These are phyloP conservation scores for Clistopyga incitator DNA, from an alignment of 2,888 invertebrate genomes.

Conservation along the genomic window DNA sequence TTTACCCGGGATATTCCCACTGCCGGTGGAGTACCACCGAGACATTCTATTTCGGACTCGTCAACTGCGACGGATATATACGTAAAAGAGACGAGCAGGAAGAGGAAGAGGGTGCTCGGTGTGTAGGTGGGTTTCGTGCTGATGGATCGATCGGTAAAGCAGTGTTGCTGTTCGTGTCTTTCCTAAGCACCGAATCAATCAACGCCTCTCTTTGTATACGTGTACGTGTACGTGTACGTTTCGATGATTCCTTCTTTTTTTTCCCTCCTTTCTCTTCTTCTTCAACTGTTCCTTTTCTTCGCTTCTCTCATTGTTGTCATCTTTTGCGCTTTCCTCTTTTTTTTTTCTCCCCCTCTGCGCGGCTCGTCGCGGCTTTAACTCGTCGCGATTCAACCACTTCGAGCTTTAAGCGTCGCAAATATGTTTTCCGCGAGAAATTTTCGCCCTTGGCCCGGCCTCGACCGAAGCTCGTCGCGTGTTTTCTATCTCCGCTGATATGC, in stretches of 20 bases:
- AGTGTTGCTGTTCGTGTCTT: slow-evolving; percentile 67
- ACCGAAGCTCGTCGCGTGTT: slow-evolving; percentile 18
- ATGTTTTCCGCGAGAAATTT: slow-evolving; percentile 33
- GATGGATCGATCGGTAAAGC: slow-evolving; percentile 69
- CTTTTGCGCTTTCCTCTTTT: slow-evolving; percentile 4
- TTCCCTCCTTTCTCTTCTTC: slow-evolving; percentile 20
- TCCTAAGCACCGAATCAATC: slow-evolving; percentile 70
- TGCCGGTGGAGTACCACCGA: slow-evolving; percentile 27
- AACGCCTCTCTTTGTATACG: slow-evolving; percentile 60
- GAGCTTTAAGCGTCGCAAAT: slow-evolving; percentile 27
- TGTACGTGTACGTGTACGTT: slow-evolving; percentile 21
- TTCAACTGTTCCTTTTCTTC: slow-evolving; percentile 9
- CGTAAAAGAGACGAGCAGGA: slow-evolving; percentile 43
- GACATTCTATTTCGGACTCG: slow-evolving; percentile 65
- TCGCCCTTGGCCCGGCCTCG: slow-evolving; percentile 1
- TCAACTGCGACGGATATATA: slow-evolving; percentile 32
- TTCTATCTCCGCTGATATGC: slow-evolving; percentile 17
- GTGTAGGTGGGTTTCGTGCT: slow-evolving; percentile 51
- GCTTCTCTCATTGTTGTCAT: slow-evolving; percentile 14
- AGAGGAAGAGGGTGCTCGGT: slow-evolving; percentile 37
- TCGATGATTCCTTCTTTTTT: slow-evolving; percentile 16
- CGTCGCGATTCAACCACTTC: not conserved
- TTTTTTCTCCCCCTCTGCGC: not conserved
- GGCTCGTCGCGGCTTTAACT: slow-evolving; percentile 16
- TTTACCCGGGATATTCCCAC: slow-evolving; percentile 45